These are phyloP conservation scores for Phengaris alcon DNA, from an alignment of 2,888 invertebrate species.

Conservation along the genomic window DNA sequence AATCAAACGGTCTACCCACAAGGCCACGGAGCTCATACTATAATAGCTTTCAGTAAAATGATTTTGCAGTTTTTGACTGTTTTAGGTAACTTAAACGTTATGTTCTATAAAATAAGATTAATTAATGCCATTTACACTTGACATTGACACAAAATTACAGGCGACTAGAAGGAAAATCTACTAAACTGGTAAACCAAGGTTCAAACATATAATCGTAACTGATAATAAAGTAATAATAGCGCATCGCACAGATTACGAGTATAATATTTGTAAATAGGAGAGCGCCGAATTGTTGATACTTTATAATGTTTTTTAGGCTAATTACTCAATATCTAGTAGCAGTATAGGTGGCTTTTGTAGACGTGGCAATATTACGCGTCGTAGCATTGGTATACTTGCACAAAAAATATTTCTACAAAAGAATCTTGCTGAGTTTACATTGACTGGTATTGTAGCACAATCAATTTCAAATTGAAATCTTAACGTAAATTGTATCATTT, in stretches of 20 bases:
- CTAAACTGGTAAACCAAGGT: conserved; percentile 46
- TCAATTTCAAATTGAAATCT: not conserved
- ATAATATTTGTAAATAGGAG: too few species aligned
- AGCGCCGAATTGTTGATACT: too few species aligned
- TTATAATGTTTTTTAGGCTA: too few species aligned
- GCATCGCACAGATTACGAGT: too few species aligned
- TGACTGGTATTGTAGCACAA: not conserved
- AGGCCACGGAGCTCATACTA: not conserved
- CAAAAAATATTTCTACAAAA: too few species aligned
- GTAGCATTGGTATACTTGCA: too few species aligned
- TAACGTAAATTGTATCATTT: not conserved
- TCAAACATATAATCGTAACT: conserved; percentile 41
- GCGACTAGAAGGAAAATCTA: conserved; percentile 61
- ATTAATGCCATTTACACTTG: conserved; percentile 59
- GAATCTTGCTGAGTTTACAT: too few species aligned
- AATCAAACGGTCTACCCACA: too few species aligned
- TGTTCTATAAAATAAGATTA: conserved; percentile 32
- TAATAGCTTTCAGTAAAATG: not conserved
- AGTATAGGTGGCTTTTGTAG: too few species aligned
- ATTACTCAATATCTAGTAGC: too few species aligned
- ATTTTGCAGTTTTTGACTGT: not conserved
- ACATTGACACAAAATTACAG: conserved; percentile 64
- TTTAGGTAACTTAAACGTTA: not conserved
- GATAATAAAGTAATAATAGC: conserved; percentile 41
- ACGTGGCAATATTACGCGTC: too few species aligned